Conservation (phyloP, 1,140 invertebrate species). For the Pseudomyrmex gracilis region DNA sequence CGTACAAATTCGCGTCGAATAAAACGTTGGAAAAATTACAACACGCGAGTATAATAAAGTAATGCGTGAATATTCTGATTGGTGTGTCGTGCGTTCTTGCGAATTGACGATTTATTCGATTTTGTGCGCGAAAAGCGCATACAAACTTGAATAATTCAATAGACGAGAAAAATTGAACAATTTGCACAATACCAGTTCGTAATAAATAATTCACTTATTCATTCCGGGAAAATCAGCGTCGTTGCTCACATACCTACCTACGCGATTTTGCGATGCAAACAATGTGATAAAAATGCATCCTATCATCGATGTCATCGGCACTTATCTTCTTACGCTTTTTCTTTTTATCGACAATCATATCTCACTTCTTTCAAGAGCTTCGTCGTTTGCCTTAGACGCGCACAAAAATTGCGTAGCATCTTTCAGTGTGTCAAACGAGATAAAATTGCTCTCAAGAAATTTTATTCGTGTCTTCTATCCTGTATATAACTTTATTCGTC, state of each 20-base stretch:
- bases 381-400: not conserved
- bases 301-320: not conserved
- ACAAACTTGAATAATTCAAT: not conserved
- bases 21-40: not conserved
- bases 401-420: constrained; percentile 1
- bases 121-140: not conserved
- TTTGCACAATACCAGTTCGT: too few relatives aligned
- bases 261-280: not conserved
- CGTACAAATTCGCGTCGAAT: not conserved
- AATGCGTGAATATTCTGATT: not conserved
- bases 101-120: constrained; percentile 7
- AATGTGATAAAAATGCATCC: not conserved
- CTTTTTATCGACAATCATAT: not conserved
- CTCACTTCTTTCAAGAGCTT: not conserved
- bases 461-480: not conserved
- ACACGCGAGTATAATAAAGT: not conserved
- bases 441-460: not conserved
- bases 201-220: not conserved
- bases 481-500: not conserved
- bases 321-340: not conserved
- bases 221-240: not conserved
- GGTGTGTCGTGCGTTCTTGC: not conserved
- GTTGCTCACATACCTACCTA: too few relatives aligned
- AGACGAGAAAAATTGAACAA: not conserved
- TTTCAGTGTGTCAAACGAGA: too few relatives aligned